Evolutionary conservation across 2,888 invertebrate genomes (phyloP).

Genomic region (Cosmia pyralina): DNA sequence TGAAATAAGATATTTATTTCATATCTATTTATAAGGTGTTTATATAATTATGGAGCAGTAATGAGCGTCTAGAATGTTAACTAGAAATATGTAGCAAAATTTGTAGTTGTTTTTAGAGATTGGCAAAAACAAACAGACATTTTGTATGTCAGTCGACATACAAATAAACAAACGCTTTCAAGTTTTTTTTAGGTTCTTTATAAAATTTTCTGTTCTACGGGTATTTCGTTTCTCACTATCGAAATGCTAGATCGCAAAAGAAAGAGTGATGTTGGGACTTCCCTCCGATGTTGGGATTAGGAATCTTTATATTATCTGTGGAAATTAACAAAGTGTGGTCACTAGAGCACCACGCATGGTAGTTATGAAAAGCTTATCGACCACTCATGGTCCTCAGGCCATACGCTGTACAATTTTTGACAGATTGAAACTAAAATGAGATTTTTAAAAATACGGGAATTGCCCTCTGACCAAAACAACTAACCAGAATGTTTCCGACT

Average conservation of each 20-base stretch:
- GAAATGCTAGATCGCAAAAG: not conserved
- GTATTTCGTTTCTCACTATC: not conserved
- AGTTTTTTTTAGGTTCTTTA: too few relatives aligned
- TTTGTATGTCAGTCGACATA: too few relatives aligned
- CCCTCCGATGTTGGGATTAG: not conserved
- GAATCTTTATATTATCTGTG: not conserved
- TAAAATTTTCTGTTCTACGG: not conserved
- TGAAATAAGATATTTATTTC: constrained; percentile 36
- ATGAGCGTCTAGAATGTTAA: not conserved
- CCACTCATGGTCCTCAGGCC: not conserved
- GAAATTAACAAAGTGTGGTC: too few relatives aligned
- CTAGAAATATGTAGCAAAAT: not conserved
- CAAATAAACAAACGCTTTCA: not conserved
- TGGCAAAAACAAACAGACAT: not conserved
- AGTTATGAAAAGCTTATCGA: not conserved
- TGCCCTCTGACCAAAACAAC: not conserved
- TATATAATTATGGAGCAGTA: constrained; percentile 19
- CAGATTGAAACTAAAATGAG: too few relatives aligned
- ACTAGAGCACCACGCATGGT: not conserved
- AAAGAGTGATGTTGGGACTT: not conserved
- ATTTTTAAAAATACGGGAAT: too few relatives aligned
- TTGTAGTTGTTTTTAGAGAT: not conserved
- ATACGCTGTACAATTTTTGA: too few relatives aligned
- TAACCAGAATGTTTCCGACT: not conserved
- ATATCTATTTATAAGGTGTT: constrained; percentile 19